Evolutionary conservation across 2,113 vertebrate genomes (phyloP), one percentile per base, ranked within the genome.

Genomic region (Toxostoma redivivum): DNA sequence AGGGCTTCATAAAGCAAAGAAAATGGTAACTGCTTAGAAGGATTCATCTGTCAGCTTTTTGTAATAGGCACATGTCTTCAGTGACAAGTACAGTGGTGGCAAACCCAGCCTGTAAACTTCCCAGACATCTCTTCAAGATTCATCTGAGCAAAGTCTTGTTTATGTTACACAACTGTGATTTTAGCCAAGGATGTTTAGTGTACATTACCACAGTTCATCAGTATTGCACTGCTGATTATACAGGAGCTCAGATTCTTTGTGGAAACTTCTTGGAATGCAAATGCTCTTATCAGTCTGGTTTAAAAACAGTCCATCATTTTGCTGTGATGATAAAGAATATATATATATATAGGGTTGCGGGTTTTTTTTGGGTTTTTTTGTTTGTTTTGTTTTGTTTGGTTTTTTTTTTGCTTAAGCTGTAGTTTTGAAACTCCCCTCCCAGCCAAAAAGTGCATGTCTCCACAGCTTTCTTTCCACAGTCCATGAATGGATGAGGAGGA

Each of bases 401-500:
- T 15, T 25, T 38, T 35, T 35, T 24, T 57, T 27, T 28, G 3
- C 40, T 57, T 27, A 62, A 86, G 10, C 17, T 71, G 6, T 54
- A 54, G 23, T 82, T 82, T 53, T 86, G 71, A 54, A 91, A 20
- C 22, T 86, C 21, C 9, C 11, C 31, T 80, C 18, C 15, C 13
- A 54, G 21, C 11, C 10, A 25, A 25, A 72, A 80, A 58, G 25
- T 76, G 62, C 21, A 47, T 64, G 25, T 78, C 65, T 24, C 38
- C 57, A 56, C 16, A 47, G 12, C 18, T 44, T 18, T 50, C 6
- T 86, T 88, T 82, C 71, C 57, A 12, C 37, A 56, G 60, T 51
- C 16, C 18, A 4, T 47, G 25, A 0, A 0, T 1, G 16, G 21
- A 11, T 76, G 66, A 58, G 44, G 33, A 62, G 17, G 38, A 56